Percentiles rank a stretch among this genome's conserved stretches.
phyloP scores from a whole-genome alignment of 2,113 vertebrate species.

The Prietella phreatophila region DNA sequence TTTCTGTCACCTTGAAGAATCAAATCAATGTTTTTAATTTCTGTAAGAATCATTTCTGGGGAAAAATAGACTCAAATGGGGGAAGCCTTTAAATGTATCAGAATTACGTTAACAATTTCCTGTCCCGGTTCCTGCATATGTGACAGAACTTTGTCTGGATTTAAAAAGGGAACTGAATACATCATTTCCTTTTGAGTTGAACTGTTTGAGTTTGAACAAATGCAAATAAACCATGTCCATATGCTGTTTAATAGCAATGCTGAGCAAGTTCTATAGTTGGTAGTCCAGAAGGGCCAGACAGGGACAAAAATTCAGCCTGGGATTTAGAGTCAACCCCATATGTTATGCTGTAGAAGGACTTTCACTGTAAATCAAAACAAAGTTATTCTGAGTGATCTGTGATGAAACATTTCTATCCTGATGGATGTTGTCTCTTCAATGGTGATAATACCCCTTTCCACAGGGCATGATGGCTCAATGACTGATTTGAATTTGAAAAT shows the following conservation, averaged over 20 bases:
- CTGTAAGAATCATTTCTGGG: neutral
- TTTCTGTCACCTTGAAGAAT: constrained; percentile 38
- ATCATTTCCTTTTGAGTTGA: neutral
- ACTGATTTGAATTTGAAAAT: neutral
- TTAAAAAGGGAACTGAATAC: neutral
- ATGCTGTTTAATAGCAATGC: neutral
- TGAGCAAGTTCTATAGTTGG: neutral
- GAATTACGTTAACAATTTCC: neutral
- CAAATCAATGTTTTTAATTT: neutral
- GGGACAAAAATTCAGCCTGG: neutral
- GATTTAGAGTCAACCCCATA: neutral
- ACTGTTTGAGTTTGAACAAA: constrained; percentile 23
- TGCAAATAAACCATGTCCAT: neutral
- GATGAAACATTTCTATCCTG: neutral
- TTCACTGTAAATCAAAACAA: neutral
- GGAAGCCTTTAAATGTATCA: neutral
- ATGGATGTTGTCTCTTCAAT: neutral
- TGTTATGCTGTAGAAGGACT: neutral
- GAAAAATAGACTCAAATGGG: neutral
- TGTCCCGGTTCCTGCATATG: neutral
- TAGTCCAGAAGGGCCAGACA: neutral
- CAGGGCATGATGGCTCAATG: neutral
- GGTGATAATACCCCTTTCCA: neutral
- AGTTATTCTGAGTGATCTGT: neutral
- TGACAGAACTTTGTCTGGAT: neutral